Evolutionary conservation across 2,113 vertebrate species (phyloP).

Genomic region (Gallinago media): DNA sequence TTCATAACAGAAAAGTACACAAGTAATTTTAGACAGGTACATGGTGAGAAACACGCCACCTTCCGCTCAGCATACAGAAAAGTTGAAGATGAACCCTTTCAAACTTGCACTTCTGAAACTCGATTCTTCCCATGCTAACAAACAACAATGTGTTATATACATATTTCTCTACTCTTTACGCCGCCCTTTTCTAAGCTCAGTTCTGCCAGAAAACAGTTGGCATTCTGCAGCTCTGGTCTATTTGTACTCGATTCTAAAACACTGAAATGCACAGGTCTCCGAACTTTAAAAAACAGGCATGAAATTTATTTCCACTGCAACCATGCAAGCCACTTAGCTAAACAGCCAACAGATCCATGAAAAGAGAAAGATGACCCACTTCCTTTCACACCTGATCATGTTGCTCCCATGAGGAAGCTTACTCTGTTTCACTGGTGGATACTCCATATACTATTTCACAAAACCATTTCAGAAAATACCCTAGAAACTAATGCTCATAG

Average conservation of each 20-base stretch:
- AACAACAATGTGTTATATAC: background rate
- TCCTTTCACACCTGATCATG: background rate
- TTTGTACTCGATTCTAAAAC: background rate
- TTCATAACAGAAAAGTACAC: background rate
- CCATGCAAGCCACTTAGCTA: background rate
- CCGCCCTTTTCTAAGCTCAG: background rate
- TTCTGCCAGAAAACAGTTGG: background rate
- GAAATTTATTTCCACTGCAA: background rate
- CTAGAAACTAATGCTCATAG: background rate
- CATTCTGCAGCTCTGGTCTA: background rate
- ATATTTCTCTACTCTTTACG: background rate
- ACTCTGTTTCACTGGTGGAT: background rate
- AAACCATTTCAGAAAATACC: slow-evolving; percentile 18
- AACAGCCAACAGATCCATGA: background rate
- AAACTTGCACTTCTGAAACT: background rate
- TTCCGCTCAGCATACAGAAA: background rate
- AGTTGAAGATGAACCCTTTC: background rate
- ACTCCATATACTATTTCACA: background rate
- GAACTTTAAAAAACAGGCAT: background rate
- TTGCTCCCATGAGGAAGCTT: background rate
- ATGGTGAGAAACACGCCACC: background rate
- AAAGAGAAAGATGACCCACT: background rate
- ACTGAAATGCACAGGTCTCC: background rate
- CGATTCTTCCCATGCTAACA: fast-evolving
- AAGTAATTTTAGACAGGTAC: background rate